A percentile compares a stretch with the other conserved stretches of the same genome.
phyloP scores from a whole-genome alignment of 1,140 invertebrate species.

The Drosophila dunni region DNA sequence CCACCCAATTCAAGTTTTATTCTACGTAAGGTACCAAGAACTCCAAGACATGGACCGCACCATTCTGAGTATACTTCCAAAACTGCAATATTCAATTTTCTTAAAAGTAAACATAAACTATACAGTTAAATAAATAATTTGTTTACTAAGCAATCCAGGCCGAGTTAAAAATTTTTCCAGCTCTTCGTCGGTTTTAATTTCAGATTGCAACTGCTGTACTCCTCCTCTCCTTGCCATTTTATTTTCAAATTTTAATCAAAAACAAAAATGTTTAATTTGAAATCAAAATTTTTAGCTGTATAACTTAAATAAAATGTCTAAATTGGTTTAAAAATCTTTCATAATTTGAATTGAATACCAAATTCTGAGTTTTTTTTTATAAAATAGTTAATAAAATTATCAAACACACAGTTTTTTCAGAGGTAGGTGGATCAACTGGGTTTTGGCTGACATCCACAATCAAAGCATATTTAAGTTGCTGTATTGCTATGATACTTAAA shows the following conservation, averaged over 20 bases:
- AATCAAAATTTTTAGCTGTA: conserved; percentile 3
- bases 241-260: not conserved
- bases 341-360: too few species aligned
- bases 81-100: conserved; percentile 86
- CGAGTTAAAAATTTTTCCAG: conserved; percentile 91
- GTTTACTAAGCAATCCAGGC: conserved; percentile 92
- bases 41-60: conserved; percentile 95
- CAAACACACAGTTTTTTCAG: too few species aligned
- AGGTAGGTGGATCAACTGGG: too few species aligned
- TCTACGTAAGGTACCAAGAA: conserved; percentile 94
- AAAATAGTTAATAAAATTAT: too few species aligned
- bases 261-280: conserved; percentile 24
- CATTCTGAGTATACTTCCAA: conserved; percentile 96
- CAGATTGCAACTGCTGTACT: conserved; percentile 90
- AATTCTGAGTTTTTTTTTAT: too few species aligned
- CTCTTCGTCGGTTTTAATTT: conserved; percentile 92
- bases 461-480: too few species aligned
- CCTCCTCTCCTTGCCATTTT: conserved; percentile 89
- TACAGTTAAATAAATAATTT: not conserved
- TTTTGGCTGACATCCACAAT: too few species aligned
- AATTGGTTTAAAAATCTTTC: too few species aligned
- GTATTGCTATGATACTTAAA: too few species aligned
- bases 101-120: not conserved
- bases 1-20: conserved; percentile 96
- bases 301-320: too few species aligned